Percentiles rank a stretch among this genome's conserved stretches.
Conservation (phyloP, 2,888 invertebrate genomes). For the Calephelis perditalis region DNA sequence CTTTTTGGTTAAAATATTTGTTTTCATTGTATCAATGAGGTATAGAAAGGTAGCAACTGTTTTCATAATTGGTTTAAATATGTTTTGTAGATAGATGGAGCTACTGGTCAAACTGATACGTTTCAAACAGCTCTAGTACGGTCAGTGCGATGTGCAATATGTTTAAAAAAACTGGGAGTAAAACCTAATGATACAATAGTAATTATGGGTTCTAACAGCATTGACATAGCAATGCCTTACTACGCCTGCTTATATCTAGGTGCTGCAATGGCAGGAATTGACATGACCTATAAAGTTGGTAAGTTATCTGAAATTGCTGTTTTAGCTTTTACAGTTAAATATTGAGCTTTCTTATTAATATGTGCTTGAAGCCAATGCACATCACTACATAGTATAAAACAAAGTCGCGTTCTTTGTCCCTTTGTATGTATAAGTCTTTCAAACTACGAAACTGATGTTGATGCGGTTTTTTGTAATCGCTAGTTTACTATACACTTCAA, state of each 20-base stretch:
- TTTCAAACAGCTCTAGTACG: conserved; percentile 39
- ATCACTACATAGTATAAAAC: too few species aligned
- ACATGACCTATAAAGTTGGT: conserved; percentile 47
- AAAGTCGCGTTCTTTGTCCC: too few species aligned
- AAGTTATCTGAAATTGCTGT: conserved; percentile 27
- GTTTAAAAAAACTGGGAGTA: conserved; percentile 53
- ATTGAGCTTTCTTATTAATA: too few species aligned
- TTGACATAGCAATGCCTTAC: conserved; percentile 61
- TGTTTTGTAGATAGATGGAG: conserved; percentile 19
- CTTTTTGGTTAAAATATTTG: too few species aligned
- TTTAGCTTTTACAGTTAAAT: too few species aligned
- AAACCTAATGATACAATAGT: conserved; percentile 58
- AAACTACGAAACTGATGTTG: too few species aligned
- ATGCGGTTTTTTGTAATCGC: too few species aligned
- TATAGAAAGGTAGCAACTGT: too few species aligned
- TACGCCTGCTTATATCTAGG: conserved; percentile 69
- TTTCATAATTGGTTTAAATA: neutral
- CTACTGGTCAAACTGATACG: neutral
- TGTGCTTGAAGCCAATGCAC: too few species aligned
- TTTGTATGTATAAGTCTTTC: too few species aligned
- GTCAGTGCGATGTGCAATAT: conserved; percentile 57
- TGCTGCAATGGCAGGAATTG: conserved; percentile 46
- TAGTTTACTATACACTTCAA: too few species aligned
- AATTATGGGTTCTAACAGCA: conserved; percentile 64
- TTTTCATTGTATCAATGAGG: too few species aligned